Base-by-base conservation (phyloP, 2,113 vertebrate genomes). In the Callocephalon fimbriatum region DNA sequence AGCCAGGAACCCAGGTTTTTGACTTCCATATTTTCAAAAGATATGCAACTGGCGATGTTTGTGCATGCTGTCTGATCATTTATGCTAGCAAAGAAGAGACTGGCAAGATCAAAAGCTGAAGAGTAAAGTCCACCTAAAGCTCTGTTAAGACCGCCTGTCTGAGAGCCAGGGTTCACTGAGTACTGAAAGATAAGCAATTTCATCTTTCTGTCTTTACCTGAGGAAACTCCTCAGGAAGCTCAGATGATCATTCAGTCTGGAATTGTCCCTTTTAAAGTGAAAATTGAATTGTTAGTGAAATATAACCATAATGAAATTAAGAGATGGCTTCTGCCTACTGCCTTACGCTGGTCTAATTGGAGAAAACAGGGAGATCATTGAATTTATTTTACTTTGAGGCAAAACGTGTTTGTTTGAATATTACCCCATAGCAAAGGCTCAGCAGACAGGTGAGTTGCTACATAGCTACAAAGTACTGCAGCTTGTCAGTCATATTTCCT, bases 61-160 rank as follows among this genome's bases (percentile, higher is more conserved):
- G 94, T 92, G 94, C 68, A 92, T 97, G 92, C 76, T 95, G 68
- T 92, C 92, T 95, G 95, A 95, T 97, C 88, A 67, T 83, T 95
- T 94, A 87, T 93, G 86, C 94, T 58, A 32, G 93, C 87, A 89
- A 91, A 89, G 70, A 90, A 86, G 75, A 59, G 67, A 53, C 76
- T 78, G 56, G 31, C 44, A 92, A 92, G 92, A 92, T 97, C 92
- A 93, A 95, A 97, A 93, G 90, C 89, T 77, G 44, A 71, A 58
- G 78, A 85, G 78, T 75, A 74, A 94, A 94, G 94, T 94, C 92
- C 56, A 91, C 56, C 76, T 94, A 96, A 96, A 94, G 86, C 65
- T 90, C 38, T 74, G 44, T 86, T 93, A 97, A 84, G 83, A 78
- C 40, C 79, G 63, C 40, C 15, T 48, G 51, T 86, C 82, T 86